Conservation (phyloP, 2,888 invertebrate genomes). For the Hermodice carunculata region DNA sequence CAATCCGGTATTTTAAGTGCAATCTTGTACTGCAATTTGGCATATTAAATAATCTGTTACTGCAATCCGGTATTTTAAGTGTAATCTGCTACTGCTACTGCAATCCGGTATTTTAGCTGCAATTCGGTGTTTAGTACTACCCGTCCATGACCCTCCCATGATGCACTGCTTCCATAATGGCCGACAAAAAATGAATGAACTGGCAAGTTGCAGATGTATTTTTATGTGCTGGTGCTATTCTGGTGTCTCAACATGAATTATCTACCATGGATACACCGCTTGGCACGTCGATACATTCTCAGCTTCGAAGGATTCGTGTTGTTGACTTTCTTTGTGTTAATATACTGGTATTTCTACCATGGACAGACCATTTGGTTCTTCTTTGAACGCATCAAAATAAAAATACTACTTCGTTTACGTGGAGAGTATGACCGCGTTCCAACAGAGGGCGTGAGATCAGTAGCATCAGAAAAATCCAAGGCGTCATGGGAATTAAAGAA, state of each 20-base stretch:
- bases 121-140: too few species aligned
- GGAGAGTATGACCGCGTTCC: conserved; percentile 33
- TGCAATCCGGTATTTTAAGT: too few species aligned
- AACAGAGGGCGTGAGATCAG: not conserved
- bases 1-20: too few species aligned
- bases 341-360: conserved; percentile 23
- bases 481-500: conserved; percentile 82
- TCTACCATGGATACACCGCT: not conserved
- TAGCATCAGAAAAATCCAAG: conserved; percentile 31
- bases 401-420: conserved; percentile 29
- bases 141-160: too few species aligned
- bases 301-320: conserved; percentile 2
- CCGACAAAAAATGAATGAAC: too few species aligned
- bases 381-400: conserved; percentile 26
- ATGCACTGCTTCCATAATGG: too few species aligned
- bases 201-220: too few species aligned
- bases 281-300: conserved; percentile 7
- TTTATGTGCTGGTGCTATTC: too few species aligned
- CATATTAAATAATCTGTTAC: too few species aligned
- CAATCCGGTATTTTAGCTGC: too few species aligned
- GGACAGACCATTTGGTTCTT: conserved; percentile 13
- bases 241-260: conserved; percentile 13
- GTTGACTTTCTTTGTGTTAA: conserved; percentile 6
- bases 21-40: too few species aligned
- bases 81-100: too few species aligned